Evolutionary conservation across 2,797 vertebrate genomes (phyloP).

Genomic region (Pogonophryne albipinna): DNA sequence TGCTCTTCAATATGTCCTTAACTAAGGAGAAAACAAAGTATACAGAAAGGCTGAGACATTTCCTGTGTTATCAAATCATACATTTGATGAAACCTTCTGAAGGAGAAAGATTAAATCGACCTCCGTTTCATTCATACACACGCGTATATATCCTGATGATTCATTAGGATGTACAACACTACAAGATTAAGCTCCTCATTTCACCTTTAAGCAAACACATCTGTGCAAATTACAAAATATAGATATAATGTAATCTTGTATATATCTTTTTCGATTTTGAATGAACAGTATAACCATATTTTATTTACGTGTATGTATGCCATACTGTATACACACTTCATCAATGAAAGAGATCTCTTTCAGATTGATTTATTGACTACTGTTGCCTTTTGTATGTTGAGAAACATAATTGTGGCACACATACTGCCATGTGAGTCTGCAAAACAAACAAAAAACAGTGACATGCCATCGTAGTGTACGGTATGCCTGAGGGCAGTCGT

Average conservation of each 20-base stretch:
- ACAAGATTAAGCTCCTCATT: neutral
- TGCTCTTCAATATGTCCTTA: conserved; percentile 6
- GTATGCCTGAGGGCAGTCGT: neutral
- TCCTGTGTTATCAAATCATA: neutral
- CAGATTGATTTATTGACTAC: neutral
- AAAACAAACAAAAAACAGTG: neutral
- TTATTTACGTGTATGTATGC: neutral
- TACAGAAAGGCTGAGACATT: neutral
- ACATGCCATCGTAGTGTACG: neutral
- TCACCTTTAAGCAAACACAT: neutral
- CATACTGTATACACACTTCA: neutral
- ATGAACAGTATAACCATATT: neutral
- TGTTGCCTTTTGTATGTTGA: neutral
- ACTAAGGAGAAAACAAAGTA: neutral
- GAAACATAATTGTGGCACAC: neutral
- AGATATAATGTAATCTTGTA: neutral
- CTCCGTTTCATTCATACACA: conserved; percentile 1
- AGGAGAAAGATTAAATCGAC: conserved; percentile 3
- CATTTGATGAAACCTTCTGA: neutral
- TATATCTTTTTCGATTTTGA: neutral
- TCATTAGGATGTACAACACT: neutral
- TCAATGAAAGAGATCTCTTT: neutral
- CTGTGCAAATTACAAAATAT: neutral
- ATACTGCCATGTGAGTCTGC: neutral
- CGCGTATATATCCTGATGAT: too few relatives aligned